Conservation (phyloP, 2,797 vertebrate genomes). For the Rhynchotus rufescens region DNA sequence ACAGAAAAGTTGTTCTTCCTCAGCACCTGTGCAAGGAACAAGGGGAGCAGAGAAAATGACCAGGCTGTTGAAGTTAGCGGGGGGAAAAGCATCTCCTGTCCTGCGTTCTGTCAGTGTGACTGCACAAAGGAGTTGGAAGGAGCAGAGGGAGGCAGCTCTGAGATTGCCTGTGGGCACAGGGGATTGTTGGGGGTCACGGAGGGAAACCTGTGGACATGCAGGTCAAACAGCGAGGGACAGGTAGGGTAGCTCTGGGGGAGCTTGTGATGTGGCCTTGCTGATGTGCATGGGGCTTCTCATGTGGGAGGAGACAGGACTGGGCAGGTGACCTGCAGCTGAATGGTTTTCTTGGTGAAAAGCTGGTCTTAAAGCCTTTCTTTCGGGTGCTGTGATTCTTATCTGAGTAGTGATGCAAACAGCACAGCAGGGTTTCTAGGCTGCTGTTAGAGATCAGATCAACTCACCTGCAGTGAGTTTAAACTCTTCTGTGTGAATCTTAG, state of each 20-base stretch:
- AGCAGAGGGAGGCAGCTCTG: background rate
- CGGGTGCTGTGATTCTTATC: background rate
- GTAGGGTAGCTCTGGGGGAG: background rate
- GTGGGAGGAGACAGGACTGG: background rate
- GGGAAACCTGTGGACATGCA: background rate
- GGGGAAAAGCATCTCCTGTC: background rate
- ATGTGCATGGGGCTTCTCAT: fast-evolving
- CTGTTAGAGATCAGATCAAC: background rate
- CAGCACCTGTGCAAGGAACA: background rate
- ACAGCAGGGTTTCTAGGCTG: background rate
- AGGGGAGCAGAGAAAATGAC: background rate
- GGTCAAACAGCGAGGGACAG: background rate
- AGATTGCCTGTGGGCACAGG: background rate
- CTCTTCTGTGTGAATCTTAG: background rate
- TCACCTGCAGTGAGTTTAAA: background rate
- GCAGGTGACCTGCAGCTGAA: background rate
- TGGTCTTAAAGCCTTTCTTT: background rate
- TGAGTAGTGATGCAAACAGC: background rate
- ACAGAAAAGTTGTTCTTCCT: no score
- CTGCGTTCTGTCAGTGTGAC: background rate
- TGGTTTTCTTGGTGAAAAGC: background rate
- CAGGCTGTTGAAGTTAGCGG: background rate
- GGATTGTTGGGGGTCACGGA: background rate
- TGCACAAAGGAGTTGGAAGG: background rate
- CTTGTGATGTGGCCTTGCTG: background rate